Base-by-base conservation (phyloP, 1,140 invertebrate genomes). In the Manduca sexta region DNA sequence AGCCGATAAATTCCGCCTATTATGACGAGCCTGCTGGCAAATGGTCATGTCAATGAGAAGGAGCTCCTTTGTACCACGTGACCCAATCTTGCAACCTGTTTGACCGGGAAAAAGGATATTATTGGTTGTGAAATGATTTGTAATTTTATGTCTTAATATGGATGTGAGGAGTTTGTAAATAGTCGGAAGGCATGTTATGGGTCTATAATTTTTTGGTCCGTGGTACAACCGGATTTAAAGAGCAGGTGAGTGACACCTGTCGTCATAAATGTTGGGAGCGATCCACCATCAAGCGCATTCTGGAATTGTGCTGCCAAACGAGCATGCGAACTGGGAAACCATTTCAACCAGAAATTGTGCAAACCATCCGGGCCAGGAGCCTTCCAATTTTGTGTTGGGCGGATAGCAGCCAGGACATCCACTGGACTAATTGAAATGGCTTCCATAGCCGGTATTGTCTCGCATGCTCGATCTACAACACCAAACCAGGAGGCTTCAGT, bases 1-100 rank as follows among this genome's bases (percentile, higher is more conserved):
- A 5, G 41, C 13, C 14, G 35, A 45, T 2, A 55, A n/a, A 31
- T 37, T 40, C 8, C 33, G 10, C 13, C 30, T 35, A 2, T 13
- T 45, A 2, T 16, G 11, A 5, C 14, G 8, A 29, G 33, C 30
- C n/a, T 45, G 46, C 29, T 49, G 40, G 18, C 13, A 8, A 30
- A 41, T 37, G 13, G 34, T 17, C 34, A 29, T 29, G 21, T 55
- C 52, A 12, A 55, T 55, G 16, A 49, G 33, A 11, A 55, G 26
- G n/a, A 33, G 37, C 15, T 55, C 42, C 15, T 55, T 55, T 12
- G 29, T 45, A 30, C 45, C 35, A 14, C 26, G 42, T 3, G 17
- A 31, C 2, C 35, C 45, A 17, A 3, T 14, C 34, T n/a, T 46
- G 38, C 45, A 54, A 39, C 52, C 45, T n/a, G 45, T 52, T 16